Base-by-base conservation (phyloP, 2,888 invertebrate genomes). In the Limnephilus marmoratus region DNA sequence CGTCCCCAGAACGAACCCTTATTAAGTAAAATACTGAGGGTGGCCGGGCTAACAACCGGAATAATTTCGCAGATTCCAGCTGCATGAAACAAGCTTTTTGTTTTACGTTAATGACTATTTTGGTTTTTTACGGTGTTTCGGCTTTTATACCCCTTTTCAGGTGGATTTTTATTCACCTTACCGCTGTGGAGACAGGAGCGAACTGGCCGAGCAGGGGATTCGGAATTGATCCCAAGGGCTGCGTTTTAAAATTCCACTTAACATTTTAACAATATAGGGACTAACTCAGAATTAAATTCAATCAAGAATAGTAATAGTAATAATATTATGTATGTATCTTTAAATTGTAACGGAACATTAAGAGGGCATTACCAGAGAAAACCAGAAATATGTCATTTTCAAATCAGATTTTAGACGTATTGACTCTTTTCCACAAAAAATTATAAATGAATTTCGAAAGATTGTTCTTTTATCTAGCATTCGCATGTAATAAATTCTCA, bases 101-200 rank as follows among this genome's bases (percentile, higher is more conserved):
- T 93, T 92, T 93, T 92, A 93, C 92, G 92, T 92, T 93, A 93
- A 93, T 92, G 92, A 93, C 93, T 91, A 83, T 93, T 92, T 92
- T 91, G 92, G 91, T 92, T 93, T 93, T 93, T 93, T 93, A 93
- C 89, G 91, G 91, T 90, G 91, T 92, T 91, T 93, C 92, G 90
- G 92, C 93, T 93, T 93, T 93, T 93, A 93, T 92, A 93, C 91
- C 93, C 93, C 91, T 92, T 68, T 93, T 90, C 92, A 91, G 93
- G 92, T 91, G 90, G 89, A 90, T 89, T 92, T 93, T 92, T 92
- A 68, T 87, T 81, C 37, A 81, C 81, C 90, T 81, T 90, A n/a
- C 81, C 24, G 31, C 31, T 15, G 13, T 24, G 24, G 11, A 9
- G 24, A 24, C n/a, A 68, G 68, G 68, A 24, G 9, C 68, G 68